These are phyloP conservation scores for Adoxophyes honmai DNA, from an alignment of 1,140 invertebrate species.

Conservation along the genomic window DNA sequence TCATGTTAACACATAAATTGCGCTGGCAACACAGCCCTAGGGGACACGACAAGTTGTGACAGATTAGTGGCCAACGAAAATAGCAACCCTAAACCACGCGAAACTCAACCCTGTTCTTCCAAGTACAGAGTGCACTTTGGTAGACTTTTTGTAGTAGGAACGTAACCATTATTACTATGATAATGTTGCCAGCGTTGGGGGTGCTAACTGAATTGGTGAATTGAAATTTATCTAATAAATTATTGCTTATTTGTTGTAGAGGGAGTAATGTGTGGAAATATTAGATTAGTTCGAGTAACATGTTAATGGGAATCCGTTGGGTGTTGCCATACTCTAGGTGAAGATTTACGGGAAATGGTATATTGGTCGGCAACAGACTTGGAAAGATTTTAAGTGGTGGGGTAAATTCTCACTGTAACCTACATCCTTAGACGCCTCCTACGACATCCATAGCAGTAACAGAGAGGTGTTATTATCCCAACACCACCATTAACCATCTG, in stretches of 20 bases:
- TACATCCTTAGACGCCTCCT: too few relatives aligned
- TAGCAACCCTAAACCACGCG: conserved; percentile 7
- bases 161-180: conserved; percentile 52
- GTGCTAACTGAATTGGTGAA: conserved; percentile 61
- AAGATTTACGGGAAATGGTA: too few relatives aligned
- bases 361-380: too few relatives aligned
- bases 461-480: too few relatives aligned
- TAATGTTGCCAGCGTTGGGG: conserved; percentile 51
- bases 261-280: conserved; percentile 19
- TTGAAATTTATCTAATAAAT: conserved; percentile 75
- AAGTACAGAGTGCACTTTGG: background rate
- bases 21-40: conserved; percentile 48
- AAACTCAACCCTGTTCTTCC: background rate
- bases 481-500: too few relatives aligned
- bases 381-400: too few relatives aligned
- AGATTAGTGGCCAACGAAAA: conserved; percentile 43
- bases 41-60: conserved; percentile 58
- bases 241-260: conserved; percentile 50
- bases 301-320: background rate
- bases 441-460: too few relatives aligned
- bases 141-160: background rate
- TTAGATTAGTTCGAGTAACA: conserved; percentile 9
- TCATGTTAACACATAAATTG: conserved; percentile 74
- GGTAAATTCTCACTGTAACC: too few relatives aligned
- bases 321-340: too few relatives aligned